Conservation (phyloP, 2,113 vertebrate species). For the Rhadina sibilatrix region DNA sequence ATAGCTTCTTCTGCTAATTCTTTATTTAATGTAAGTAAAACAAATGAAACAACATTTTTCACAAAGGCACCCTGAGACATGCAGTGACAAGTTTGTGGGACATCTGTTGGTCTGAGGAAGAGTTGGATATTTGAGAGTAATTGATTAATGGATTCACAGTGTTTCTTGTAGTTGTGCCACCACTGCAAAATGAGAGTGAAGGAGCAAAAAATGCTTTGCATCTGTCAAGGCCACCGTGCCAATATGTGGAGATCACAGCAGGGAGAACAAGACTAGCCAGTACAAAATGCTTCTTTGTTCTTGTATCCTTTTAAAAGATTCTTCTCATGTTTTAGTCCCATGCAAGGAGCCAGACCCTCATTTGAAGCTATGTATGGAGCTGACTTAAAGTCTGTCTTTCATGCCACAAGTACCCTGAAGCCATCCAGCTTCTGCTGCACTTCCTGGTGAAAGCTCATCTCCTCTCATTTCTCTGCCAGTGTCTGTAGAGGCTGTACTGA, state of each 20-base stretch:
- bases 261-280: neutral
- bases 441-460: neutral
- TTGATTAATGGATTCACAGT: neutral
- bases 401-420: neutral
- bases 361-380: neutral
- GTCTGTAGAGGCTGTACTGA: neutral
- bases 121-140: neutral
- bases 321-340: neutral
- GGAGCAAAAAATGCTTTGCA: neutral
- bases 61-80: neutral
- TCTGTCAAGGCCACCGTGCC: neutral
- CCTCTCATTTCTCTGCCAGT: neutral
- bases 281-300: neutral
- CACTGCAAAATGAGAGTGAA: neutral
- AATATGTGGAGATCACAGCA: neutral
- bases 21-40: neutral
- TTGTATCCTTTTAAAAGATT: neutral
- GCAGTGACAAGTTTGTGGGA: neutral
- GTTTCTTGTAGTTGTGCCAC: neutral
- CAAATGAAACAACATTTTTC: neutral
- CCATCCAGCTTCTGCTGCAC: neutral
- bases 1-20: neutral
- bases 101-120: neutral
- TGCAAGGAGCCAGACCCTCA: neutral
- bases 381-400: neutral